Evolutionary conservation across 2,797 vertebrate genomes (phyloP).

Genomic region (Thamnophis elegans): DNA sequence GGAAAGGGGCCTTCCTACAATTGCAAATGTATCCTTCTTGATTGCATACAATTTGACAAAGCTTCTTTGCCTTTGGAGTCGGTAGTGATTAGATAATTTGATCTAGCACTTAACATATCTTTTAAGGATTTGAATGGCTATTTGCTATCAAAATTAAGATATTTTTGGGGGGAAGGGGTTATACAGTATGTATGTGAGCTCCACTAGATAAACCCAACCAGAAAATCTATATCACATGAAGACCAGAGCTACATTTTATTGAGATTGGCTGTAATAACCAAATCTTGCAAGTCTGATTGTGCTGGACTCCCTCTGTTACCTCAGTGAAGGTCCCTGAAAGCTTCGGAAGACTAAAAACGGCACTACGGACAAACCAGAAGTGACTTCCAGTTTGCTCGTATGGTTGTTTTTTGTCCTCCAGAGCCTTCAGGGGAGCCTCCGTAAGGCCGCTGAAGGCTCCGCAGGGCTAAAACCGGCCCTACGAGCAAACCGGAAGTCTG

Average conservation of each 20-base stretch:
- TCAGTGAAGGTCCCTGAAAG: background rate
- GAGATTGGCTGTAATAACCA: background rate
- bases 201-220: background rate
- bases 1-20: background rate
- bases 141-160: slow-evolving; percentile 47
- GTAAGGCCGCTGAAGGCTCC: too few species aligned
- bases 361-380: too few species aligned
- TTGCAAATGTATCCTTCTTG: slow-evolving; percentile 59
- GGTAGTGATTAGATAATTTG: slow-evolving; percentile 50
- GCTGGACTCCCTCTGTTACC: background rate
- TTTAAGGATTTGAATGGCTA: slow-evolving; percentile 45
- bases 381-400: too few species aligned
- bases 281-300: background rate
- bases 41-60: slow-evolving; percentile 48
- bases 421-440: too few species aligned
- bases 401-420: too few species aligned
- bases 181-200: slow-evolving; percentile 5
- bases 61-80: slow-evolving; percentile 55
- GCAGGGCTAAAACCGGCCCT: too few species aligned
- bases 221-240: background rate
- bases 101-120: slow-evolving; percentile 48
- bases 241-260: background rate
- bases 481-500: too few species aligned
- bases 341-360: too few species aligned
- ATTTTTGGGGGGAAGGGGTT: slow-evolving; percentile 37